Base-by-base conservation (phyloP, 1,140 invertebrate genomes). In the Trichomalopsis sarcophagae region DNA sequence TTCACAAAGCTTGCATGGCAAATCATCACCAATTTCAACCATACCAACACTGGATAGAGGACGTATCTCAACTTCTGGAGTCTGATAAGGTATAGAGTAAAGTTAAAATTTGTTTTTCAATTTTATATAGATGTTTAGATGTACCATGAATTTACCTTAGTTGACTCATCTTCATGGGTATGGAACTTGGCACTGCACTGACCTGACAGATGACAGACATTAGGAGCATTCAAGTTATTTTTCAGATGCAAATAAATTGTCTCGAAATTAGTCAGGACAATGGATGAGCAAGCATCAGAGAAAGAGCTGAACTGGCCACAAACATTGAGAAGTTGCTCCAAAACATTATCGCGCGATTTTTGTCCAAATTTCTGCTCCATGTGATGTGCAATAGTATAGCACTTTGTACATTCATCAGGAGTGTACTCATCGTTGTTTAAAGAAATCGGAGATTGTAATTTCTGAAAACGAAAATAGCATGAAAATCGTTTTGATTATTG, bases 1-100 rank as follows among this genome's bases (percentile, higher is more conserved):
- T 89, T 97, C 95, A 90, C 97, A 98, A 73, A 98, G 94, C 86
- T 98, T 96, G 90, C 97, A 98, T 23, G 97, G 95, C 55, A 97
- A 91, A 91, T 97, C 96, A 89, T 97, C 96, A 73, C 82, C 86
- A 3, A 94, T 88, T 80, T 92, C 92, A 27, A 94, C 93, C 90
- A 94, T 92, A 68, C 94, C 95, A 86, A 95, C 92, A 78, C 93
- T 93, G 5, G 94, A 94, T 40, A 94, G 84, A 50, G 94, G 94
- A 44, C 92, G 93, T 66, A 95, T 95, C 89, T 96, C 92, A 83
- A 95, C 93, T 21, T 91, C 89, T 66, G 89, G 85, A 17, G 85
- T 78, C 92, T 92, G 73, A 81, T 33, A 23, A 40, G 6, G 33
- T 66, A n/a, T n/a, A 27, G 13, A 71, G 9, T 71, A 73, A 71